Conservation (phyloP, 2,797 vertebrate species). For the Heteromormyrus szaboi region DNA sequence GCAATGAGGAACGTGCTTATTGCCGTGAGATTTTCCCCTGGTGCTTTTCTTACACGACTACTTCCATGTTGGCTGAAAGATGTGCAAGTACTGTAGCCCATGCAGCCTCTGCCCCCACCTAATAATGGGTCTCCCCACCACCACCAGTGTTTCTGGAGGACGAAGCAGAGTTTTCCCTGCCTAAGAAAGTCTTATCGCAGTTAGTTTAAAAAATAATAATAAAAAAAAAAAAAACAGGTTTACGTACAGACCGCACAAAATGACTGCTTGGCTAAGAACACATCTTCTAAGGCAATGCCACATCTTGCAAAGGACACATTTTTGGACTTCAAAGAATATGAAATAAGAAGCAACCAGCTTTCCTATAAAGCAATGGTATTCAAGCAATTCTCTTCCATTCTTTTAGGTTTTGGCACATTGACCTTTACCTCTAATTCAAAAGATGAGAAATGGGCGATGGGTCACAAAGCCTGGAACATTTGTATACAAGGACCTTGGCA, state of each 20-base stretch:
- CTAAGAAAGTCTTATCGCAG: background rate
- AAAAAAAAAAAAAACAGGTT: background rate
- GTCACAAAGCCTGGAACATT: background rate
- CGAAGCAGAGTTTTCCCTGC: slow-evolving; percentile 40
- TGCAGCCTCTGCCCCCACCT: background rate
- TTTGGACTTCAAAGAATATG: slow-evolving; percentile 46
- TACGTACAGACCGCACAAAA: slow-evolving; percentile 7
- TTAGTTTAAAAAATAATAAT: too few relatives aligned
- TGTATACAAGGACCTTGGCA: background rate
- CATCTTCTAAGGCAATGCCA: slow-evolving; percentile 41
- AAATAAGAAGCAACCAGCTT: background rate
- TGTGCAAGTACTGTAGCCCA: background rate
- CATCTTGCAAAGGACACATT: slow-evolving; percentile 34
- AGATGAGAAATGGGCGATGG: background rate
- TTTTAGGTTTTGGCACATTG: background rate
- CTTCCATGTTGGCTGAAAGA: background rate
- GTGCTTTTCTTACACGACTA: background rate
- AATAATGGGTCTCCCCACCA: background rate
- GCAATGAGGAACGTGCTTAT: slow-evolving; percentile 38
- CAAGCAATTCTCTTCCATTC: background rate
- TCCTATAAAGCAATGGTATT: slow-evolving; percentile 8
- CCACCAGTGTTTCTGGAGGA: slow-evolving; percentile 24
- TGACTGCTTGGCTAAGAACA: background rate
- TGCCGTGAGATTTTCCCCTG: slow-evolving; percentile 45
- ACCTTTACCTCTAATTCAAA: slow-evolving; percentile 8